Percentiles rank a stretch among this genome's conserved stretches.
phyloP scores from a whole-genome alignment of 1,140 invertebrate species.

The Branchinecta lynchi region DNA sequence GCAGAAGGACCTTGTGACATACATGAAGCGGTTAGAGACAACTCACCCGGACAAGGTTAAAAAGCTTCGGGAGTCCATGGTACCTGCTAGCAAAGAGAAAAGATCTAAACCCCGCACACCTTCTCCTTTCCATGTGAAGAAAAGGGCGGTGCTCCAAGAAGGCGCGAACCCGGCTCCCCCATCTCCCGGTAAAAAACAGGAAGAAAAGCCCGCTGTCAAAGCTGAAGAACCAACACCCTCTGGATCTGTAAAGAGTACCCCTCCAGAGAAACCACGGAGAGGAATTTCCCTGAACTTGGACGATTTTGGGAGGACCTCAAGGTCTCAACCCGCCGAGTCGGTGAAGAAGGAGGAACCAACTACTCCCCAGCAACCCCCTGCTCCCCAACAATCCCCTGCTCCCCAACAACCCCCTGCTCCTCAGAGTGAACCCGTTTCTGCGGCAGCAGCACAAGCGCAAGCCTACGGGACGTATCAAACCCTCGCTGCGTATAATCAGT shows the following conservation, averaged over 20 bases:
- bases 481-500: not conserved
- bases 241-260: not conserved
- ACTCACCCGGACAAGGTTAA: conserved; percentile 52
- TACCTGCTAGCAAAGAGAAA: not conserved
- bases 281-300: conserved; percentile 3
- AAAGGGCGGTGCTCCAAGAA: not conserved
- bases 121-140: not conserved
- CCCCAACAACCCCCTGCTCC: not conserved
- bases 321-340: no score
- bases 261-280: not conserved
- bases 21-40: conserved; percentile 55
- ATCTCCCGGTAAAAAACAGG: not conserved
- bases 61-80: conserved; percentile 44
- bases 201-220: no score
- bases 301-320: not conserved
- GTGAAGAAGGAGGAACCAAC: not conserved
- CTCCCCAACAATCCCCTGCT: not conserved
- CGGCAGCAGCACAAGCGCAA: not conserved
- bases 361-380: not conserved
- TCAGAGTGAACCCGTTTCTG: not conserved
- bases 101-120: not conserved
- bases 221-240: no score
- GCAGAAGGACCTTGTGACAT: conserved; percentile 57
- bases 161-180: not conserved
- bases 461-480: not conserved